These are phyloP conservation scores for Rhinichthys klamathensis DNA, from an alignment of 2,113 vertebrate genomes.

Conservation along the genomic window DNA sequence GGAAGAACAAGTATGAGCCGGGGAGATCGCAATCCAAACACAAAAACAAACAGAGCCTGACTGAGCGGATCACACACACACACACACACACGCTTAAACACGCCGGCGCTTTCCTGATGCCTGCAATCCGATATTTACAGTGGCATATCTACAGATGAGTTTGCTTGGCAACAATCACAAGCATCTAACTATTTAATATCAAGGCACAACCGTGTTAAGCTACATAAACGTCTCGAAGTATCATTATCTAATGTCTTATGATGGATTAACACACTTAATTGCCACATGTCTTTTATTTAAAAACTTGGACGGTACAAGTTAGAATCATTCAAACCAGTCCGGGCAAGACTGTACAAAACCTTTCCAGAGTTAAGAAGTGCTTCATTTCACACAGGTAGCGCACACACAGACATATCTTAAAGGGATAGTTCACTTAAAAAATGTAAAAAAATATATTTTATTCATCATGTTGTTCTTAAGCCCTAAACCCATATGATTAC, in stretches of 20 bases:
- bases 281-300: slow-evolving; percentile 1
- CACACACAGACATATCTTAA: not conserved
- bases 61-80: not conserved
- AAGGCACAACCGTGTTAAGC: not conserved
- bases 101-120: not conserved
- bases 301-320: not conserved
- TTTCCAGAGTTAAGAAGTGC: not conserved
- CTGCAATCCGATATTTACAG: slow-evolving; percentile 2
- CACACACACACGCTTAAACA: not conserved
- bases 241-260: slow-evolving; percentile 12
- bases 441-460: not conserved
- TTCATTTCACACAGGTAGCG: not conserved
- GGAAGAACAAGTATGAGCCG: slow-evolving; percentile 1
- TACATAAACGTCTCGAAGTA: not conserved
- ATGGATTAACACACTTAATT: not conserved
- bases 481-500: not conserved
- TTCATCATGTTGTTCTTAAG: not conserved
- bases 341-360: not conserved
- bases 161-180: not conserved
- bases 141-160: not conserved
- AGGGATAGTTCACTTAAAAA: not conserved
- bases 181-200: not conserved
- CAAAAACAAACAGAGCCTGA: slow-evolving; percentile 23
- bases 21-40: slow-evolving; percentile 13
- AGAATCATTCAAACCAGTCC: not conserved